A percentile compares a stretch with the other conserved stretches of the same genome.
These are phyloP conservation scores for Drosophila funebris DNA, from an alignment of 1,140 invertebrate genomes.

Conservation along the genomic window DNA sequence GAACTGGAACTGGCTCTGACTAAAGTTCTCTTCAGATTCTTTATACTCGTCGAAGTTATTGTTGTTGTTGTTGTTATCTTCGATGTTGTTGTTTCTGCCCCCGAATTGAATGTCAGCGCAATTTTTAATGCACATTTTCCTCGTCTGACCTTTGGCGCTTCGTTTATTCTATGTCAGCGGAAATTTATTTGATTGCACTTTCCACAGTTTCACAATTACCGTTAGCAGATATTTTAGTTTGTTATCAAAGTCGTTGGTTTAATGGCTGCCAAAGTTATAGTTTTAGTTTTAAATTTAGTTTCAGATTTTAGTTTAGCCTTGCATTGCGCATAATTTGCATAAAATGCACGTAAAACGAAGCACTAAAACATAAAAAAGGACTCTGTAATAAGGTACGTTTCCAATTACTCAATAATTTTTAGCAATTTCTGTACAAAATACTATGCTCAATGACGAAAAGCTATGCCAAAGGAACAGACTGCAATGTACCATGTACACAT, in stretches of 20 bases:
- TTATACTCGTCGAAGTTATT: conserved; percentile 7
- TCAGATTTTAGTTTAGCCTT: conserved; percentile 20
- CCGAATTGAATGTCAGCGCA: conserved; percentile 54
- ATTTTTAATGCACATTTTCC: conserved; percentile 76
- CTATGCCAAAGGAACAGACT: too few relatives aligned
- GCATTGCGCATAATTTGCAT: conserved; percentile 49
- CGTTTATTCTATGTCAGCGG: conserved; percentile 33
- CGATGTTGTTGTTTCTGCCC: conserved; percentile 27
- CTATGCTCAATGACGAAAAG: too few relatives aligned
- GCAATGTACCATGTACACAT: too few relatives aligned
- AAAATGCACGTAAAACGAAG: conserved; percentile 37
- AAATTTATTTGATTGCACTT: conserved; percentile 75
- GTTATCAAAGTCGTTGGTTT: conserved; percentile 62
- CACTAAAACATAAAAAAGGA: conserved; percentile 12
- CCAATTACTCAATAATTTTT: neutral
- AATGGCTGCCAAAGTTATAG: conserved; percentile 46
- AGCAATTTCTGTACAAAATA: too few relatives aligned
- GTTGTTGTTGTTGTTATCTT: conserved; percentile 24
- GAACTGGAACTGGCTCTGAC: conserved; percentile 2
- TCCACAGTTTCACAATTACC: conserved; percentile 51
- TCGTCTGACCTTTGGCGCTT: conserved; percentile 47
- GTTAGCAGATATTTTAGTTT: conserved; percentile 43
- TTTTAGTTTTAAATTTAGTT: conserved; percentile 10
- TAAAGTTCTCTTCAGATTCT: conserved; percentile 46
- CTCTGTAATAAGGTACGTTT: too few relatives aligned